Conservation (phyloP, 2,888 invertebrate genomes). For the Geophilus truncorum region DNA sequence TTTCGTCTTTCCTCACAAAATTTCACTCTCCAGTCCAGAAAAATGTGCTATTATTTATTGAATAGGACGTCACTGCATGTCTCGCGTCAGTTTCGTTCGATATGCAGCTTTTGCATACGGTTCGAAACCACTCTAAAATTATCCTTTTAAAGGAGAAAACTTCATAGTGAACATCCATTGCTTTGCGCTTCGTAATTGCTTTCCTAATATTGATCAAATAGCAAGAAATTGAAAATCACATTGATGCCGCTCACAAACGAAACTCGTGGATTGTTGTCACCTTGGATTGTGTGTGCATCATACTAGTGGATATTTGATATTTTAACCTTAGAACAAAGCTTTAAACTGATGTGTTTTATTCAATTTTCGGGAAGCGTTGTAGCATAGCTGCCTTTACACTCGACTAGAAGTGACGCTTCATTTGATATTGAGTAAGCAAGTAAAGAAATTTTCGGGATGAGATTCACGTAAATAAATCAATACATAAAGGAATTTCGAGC, state of each 20-base stretch:
- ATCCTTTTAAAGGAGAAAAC: conserved; percentile 2
- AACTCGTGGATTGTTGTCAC: background rate
- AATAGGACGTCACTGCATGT: background rate
- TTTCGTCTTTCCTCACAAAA: background rate
- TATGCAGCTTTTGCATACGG: background rate
- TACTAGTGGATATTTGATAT: background rate
- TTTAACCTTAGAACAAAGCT: background rate
- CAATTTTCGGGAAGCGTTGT: background rate
- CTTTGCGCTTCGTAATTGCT: too few relatives aligned
- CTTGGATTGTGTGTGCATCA: background rate
- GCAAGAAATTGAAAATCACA: too few relatives aligned
- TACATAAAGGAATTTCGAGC: too few relatives aligned
- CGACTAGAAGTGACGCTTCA: background rate
- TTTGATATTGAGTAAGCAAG: background rate
- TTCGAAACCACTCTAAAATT: background rate
- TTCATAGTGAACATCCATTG: background rate
- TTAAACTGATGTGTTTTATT: background rate
- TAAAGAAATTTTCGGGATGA: background rate
- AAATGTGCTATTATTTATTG: background rate
- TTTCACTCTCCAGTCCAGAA: background rate
- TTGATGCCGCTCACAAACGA: background rate
- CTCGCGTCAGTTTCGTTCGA: background rate
- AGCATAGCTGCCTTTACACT: background rate
- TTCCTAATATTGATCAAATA: too few relatives aligned
- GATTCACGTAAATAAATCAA: background rate